Conservation (phyloP, 2,113 vertebrate species). For the Cephalopterus ornatus region DNA sequence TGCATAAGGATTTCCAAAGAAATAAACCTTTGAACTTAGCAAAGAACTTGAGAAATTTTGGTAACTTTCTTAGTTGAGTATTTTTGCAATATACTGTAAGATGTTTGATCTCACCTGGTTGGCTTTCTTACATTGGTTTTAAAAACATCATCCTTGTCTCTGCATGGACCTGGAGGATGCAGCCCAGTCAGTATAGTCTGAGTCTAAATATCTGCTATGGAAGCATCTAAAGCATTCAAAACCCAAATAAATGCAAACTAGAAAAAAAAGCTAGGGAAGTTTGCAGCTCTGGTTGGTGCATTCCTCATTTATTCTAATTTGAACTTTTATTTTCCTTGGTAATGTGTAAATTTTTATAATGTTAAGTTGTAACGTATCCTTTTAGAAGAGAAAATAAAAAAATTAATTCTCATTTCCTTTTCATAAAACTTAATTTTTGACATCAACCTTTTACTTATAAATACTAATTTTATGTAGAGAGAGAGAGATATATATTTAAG, state of each 20-base stretch:
- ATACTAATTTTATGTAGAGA: background rate
- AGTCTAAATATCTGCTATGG: slow-evolving; percentile 7
- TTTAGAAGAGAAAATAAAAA: background rate
- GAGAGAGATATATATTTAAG: background rate
- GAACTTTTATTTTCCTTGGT: background rate
- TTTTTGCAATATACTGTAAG: background rate
- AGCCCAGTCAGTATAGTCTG: background rate
- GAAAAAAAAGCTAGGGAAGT: background rate
- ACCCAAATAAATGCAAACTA: slow-evolving; percentile 31
- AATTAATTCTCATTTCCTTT: background rate
- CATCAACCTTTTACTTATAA: background rate
- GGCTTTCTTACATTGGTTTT: background rate
- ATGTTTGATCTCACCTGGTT: background rate
- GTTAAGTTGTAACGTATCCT: background rate
- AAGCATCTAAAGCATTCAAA: background rate
- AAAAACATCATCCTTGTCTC: background rate
- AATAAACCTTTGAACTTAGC: background rate
- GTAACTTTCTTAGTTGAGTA: background rate
- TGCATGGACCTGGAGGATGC: background rate
- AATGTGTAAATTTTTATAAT: background rate
- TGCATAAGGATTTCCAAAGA: background rate
- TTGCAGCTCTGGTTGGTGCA: background rate
- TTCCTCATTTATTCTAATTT: background rate
- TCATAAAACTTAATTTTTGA: background rate
- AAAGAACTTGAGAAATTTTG: background rate